Base-by-base conservation (phyloP, 2,888 invertebrate species). In the Hylaea fasciaria region DNA sequence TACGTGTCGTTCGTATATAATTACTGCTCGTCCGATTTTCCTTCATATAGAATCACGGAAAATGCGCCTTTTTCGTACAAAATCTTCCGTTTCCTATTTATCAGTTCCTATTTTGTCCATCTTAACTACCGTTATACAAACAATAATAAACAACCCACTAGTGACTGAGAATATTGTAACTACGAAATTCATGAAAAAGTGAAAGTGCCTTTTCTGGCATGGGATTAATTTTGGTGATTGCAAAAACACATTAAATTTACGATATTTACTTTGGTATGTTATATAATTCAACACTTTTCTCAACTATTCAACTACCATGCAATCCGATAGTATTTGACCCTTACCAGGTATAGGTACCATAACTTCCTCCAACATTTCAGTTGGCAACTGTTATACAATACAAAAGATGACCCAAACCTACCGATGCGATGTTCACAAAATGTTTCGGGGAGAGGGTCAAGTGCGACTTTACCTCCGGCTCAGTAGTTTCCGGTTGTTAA, bases 1-100 rank as follows among this genome's bases (percentile, higher is more conserved):
- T 60, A 57, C 72, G 69, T 74, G 68, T 67, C 71, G 66, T 66
- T 61, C 52, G 45, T 50, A 68, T 50, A 68, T 76, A 73, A 74
- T 76, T 40, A 40, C 66, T 52, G 66, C 52, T 56, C 66, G 48
- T 67, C 64, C 47, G 40, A 47, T 49, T 54, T 62, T 71, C 52
- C 46, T 62, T 45, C 35, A 50, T 13, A 48, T 43, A 28, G 22
- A 13, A 39, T 46, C 55, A 56, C 32, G 55, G 44, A 47, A 37
- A 46, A 40, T 45, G 46, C 16, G 32, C 39, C 29, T 32, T 47
- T 37, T 43, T 46, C 45, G 12, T 17, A 11, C 5, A 43, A 44
- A 22, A 44, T 46, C 29, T 50, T 47, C 17, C 35, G 28, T 46
- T 39, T 3, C 45, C 37, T 37, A 1, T 37, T 37, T 10, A n/a